Base-by-base conservation (phyloP, 1,140 invertebrate genomes). In the Drosophila leontia region DNA sequence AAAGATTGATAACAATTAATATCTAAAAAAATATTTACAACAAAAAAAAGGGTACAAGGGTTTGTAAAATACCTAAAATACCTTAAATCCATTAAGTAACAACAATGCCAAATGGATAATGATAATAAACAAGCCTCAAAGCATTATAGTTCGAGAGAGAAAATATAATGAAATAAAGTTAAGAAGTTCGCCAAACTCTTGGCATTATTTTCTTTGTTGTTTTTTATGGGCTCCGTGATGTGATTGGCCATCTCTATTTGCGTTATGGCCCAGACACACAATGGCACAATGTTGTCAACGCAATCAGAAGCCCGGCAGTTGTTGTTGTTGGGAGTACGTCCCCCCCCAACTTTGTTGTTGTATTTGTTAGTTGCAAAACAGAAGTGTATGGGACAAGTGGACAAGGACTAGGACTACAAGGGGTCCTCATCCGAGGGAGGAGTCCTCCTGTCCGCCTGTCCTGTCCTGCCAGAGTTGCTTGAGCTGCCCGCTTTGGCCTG, bases 281-380 rank as follows among this genome's bases (percentile, higher is more conserved):
- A 90, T 85, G 78, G 78, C 81, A 80, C 83, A 90, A 82, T 85
- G 85, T 90, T 90, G 85, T 90, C 85, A 85, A 90, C 86, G 85
- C 85, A 90, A 90, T 90, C 85, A 90, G 85, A 60, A 44, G 34
- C 51, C 37, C 17, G 23, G n/a, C 68, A 77, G 75, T 70, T 51
- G 75, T 56, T 63, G 57, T 23, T 67, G 41, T 7, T 53, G 67
- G 26, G 26, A 11, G 23, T n/a, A 26, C 56, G 56, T 23, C 56
- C 42, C 45, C 23, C 56, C 42, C 34, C 34, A 37, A 23, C 17
- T 50, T 50, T 29, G 26, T 29, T 29, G 26, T 51, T 51, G 60
- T 74, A 58, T 81, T 76, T 65, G 75, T 61, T 83, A 80, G 82
- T 87, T 72, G 84, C 62, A 71, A 56, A 76, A 56, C 65, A 67